A percentile compares a stretch with the other conserved stretches of the same genome.
phyloP scores from a whole-genome alignment of 2,113 vertebrate species.

The Okapia johnstoni region DNA sequence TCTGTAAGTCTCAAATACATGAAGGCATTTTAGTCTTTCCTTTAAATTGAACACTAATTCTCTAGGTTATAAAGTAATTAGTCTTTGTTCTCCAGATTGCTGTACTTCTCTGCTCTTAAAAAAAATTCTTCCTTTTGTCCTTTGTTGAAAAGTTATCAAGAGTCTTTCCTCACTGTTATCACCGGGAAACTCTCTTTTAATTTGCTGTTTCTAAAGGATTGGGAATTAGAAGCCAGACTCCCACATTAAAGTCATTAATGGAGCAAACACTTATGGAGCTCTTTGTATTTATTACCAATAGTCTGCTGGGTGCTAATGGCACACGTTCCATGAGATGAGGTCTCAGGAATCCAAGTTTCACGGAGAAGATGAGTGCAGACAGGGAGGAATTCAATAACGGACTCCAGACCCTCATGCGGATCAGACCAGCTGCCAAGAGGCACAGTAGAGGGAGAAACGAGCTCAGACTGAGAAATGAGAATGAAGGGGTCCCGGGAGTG shows the following conservation, averaged over 20 bases:
- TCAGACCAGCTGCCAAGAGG: fast-evolving
- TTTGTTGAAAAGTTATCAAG: not conserved
- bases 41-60: not conserved
- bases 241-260: not conserved
- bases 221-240: not conserved
- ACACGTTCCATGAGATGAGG: too few species aligned
- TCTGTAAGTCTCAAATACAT: not conserved
- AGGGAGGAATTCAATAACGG: not conserved
- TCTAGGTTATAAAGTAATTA: not conserved
- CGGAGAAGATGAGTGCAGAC: fast-evolving
- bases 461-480: not conserved
- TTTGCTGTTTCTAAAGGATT: not conserved
- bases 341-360: not conserved
- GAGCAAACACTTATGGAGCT: not conserved
- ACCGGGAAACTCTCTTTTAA: not conserved
- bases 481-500: fast-evolving
- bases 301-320: not conserved
- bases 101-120: not conserved
- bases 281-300: not conserved
- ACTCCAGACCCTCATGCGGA: not conserved
- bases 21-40: not conserved
- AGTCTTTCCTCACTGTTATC: not conserved
- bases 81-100: not conserved
- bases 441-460: not conserved
- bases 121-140: not conserved